Percentiles rank a stretch among this genome's conserved stretches.
phyloP scores from a whole-genome alignment of 2,797 vertebrate genomes.

The Myoxocephalus aenaeus region DNA sequence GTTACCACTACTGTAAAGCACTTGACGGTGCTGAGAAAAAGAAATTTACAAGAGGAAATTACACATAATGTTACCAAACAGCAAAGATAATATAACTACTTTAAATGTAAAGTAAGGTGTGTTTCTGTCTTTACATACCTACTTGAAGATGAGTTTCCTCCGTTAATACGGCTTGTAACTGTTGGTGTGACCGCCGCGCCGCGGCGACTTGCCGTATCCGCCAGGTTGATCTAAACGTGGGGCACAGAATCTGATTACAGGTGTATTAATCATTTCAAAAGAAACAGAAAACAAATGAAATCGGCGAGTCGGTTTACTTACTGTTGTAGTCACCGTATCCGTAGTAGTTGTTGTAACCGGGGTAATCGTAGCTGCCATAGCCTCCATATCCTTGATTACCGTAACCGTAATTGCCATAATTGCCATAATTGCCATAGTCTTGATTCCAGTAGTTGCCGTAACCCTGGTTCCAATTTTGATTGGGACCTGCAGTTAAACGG shows the following conservation, averaged over 20 bases:
- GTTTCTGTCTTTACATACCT: slow-evolving; percentile 87
- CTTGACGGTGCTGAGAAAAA: slow-evolving; percentile 96
- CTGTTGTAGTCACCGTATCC: slow-evolving; percentile 98
- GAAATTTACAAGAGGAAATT: slow-evolving; percentile 91
- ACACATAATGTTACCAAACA: slow-evolving; percentile 87
- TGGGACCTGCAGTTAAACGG: slow-evolving; percentile 86
- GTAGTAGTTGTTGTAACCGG: slow-evolving; percentile 99
- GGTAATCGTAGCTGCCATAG: slow-evolving; percentile 98
- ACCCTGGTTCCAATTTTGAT: slow-evolving; percentile 97
- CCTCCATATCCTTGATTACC: slow-evolving; percentile 97
- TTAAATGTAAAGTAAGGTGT: slow-evolving; percentile 52
- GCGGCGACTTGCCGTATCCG: slow-evolving; percentile 98
- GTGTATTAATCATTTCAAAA: neutral
- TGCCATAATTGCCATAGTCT: slow-evolving; percentile 92
- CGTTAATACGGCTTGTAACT: slow-evolving; percentile 99
- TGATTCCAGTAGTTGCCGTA: slow-evolving; percentile 99
- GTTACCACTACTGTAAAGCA: slow-evolving; percentile 98
- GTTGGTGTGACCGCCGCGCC: slow-evolving; percentile 98
- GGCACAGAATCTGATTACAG: neutral
- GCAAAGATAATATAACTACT: slow-evolving; percentile 84
- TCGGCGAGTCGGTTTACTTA: slow-evolving; percentile 81
- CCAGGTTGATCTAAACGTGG: slow-evolving; percentile 92
- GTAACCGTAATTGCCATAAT: slow-evolving; percentile 86
- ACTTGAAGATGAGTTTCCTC: slow-evolving; percentile 87
- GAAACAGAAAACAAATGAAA: neutral